Evolutionary conservation across 2,888 invertebrate species (phyloP).

Genomic region (Tipula helvola): DNA sequence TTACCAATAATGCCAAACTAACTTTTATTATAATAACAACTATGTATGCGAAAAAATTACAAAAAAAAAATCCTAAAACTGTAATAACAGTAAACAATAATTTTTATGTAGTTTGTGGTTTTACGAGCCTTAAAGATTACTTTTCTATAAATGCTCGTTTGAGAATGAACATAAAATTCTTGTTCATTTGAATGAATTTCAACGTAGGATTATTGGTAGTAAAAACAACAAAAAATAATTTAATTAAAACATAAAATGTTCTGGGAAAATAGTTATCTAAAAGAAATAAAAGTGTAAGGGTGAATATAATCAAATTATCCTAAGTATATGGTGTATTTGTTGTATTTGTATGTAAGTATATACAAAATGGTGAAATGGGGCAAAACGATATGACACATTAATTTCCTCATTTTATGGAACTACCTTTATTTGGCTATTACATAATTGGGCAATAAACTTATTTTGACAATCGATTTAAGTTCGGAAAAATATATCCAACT

Average conservation of each 20-base stretch:
- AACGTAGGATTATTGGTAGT: not conserved
- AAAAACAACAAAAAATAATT: not conserved
- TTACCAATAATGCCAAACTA: not conserved
- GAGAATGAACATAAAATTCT: not conserved
- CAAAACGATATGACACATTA: too few relatives aligned
- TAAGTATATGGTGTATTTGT: too few relatives aligned
- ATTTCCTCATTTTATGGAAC: too few relatives aligned
- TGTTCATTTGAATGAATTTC: not conserved
- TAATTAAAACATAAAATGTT: not conserved
- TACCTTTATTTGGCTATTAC: too few relatives aligned
- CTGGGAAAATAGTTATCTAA: not conserved
- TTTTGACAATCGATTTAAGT: too few relatives aligned
- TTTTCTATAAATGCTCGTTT: not conserved
- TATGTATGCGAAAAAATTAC: not conserved
- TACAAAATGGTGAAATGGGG: too few relatives aligned
- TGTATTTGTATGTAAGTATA: too few relatives aligned
- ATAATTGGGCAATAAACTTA: too few relatives aligned
- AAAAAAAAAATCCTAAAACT: not conserved
- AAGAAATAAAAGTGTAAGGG: too few relatives aligned
- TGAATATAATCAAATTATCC: too few relatives aligned
- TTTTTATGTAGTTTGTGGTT: not conserved
- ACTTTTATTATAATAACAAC: not conserved
- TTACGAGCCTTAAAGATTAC: not conserved
- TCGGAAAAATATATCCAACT: too few relatives aligned
- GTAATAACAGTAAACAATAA: not conserved